Conservation (phyloP, 2,888 invertebrate genomes). For the Pheosia tremula region DNA sequence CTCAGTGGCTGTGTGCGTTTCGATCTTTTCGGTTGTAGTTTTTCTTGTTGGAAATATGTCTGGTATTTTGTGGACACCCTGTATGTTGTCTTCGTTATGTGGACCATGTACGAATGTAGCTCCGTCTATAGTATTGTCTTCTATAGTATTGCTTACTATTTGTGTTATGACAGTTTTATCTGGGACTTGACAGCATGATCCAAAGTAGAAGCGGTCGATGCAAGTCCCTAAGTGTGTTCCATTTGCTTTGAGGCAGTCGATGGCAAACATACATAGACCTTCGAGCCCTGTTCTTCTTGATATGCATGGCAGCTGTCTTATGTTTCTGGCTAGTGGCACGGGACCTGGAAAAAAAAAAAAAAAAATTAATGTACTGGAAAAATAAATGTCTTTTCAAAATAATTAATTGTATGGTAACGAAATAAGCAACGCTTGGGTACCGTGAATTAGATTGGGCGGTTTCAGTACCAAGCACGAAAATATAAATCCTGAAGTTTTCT, state of each 20-base stretch:
- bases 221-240: slow-evolving; percentile 96
- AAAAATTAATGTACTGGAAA: not conserved
- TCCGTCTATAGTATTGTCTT: slow-evolving; percentile 84
- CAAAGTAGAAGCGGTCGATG: slow-evolving; percentile 96
- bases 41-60: slow-evolving; percentile 40
- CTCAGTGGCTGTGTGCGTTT: slow-evolving; percentile 36
- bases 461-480: no score
- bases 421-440: no score
- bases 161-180: slow-evolving; percentile 80
- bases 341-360: slow-evolving; percentile 73
- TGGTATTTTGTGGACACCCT: slow-evolving; percentile 37
- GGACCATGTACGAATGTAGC: slow-evolving; percentile 73
- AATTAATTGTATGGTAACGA: no score
- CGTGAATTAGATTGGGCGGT: no score
- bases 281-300: slow-evolving; percentile 91
- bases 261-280: slow-evolving; percentile 97
- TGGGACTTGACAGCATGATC: slow-evolving; percentile 94
- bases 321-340: slow-evolving; percentile 93
- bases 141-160: slow-evolving; percentile 86
- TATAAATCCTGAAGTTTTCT: no score
- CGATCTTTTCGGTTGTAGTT: slow-evolving; percentile 46
- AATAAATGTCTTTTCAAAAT: no score
- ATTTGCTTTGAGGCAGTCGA: slow-evolving; percentile 95
- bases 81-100: slow-evolving; percentile 66
- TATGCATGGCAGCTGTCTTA: slow-evolving; percentile 94